Base-by-base conservation (phyloP, 2,888 invertebrate genomes). In the Thalpophila matura region DNA sequence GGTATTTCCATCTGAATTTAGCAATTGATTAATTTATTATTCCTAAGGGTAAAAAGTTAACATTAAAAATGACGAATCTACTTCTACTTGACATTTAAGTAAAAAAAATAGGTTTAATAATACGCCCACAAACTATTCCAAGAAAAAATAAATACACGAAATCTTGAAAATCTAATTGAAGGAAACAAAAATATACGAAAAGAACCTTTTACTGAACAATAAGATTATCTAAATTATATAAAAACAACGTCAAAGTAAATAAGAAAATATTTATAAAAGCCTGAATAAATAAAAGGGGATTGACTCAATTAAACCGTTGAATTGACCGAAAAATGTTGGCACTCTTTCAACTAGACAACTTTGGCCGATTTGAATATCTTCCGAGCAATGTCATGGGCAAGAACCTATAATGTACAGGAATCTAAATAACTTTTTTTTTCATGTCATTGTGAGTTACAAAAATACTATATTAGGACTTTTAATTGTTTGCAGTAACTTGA, bases 341-440 rank as follows among this genome's bases (percentile, higher is more conserved):
- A 66, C n/a, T 12, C 14, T 37, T 4, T 69, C 61, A 69, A 66
- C 40, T 27, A n/a, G 35, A 31, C 33, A 18, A 46, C 14, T 33
- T 24, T 18, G 18, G 14, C 37, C 27, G 16, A 27, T 33, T 27
- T 33, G 26, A 69, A 37, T 24, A 18, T 43, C 33, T 29, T 18
- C 7, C 2, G 18, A 12, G 33, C 47, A 61, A 69, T 46, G 33
- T 61, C 49, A 61, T 3, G 49, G 49, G 7, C 43, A 31, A n/a
- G 31, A 14, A 10, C 24, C 26, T 20, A 14, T 10, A 5, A n/a
- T 33, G 7, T 22, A 16, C 22, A 16, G 18, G 2, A 26, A 9
- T 24, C 12, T 12, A 22, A 40, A 40, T 20, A 22, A 22, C 22
- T 29, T 7, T n/a, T n/a, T n/a, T n/a, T n/a, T n/a, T n/a, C n/a